Evolutionary conservation across 2,888 invertebrate genomes (phyloP), one percentile per base, ranked within the genome.

Genomic region (Thymelicus acteon): DNA sequence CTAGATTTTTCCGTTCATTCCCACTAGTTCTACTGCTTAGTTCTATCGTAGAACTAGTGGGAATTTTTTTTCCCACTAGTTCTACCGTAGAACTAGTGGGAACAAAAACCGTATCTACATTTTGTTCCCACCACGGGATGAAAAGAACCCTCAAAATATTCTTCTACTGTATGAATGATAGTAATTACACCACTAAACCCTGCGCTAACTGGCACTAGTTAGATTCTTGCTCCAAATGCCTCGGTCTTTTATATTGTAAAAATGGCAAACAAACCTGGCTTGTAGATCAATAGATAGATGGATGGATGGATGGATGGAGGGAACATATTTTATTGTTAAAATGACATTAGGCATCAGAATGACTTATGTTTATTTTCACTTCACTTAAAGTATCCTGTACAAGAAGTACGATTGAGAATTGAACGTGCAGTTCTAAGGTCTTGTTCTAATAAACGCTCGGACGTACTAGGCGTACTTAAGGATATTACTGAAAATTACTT

Each of bases 401-500:
- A 44, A 44, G 2, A n/a, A 61, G 24, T 24, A 6, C 49, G 52
- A 62, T 57, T 62, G 24, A 63, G 39, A 58, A 58, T 37, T 39
- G 39, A 58, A 58, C 7, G 58, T 39, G 58, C 7, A 54, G 15
- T 61, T 52, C 65, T 24, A 70, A 57, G 57, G 48, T 10, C 31
- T 40, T 57, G 71, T 70, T 71, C 70, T 70, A 67, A 66, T 63
- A 72, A 68, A 64, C 60, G 72, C 71, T 71, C 60, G 64, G 67
- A 72, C 60, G 64, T 65, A 72, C 80, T 84, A 75, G 73, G 73
- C 77, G 79, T 73, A 76, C 85, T 88, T 84, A 84, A 83, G 82
- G 82, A 85, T 89, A 88, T 86, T 85, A 85, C 80, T 77, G 82
- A 80, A 85, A 86, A 88, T 89, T 85, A 83, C 85, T 87, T 82